A percentile compares a stretch with the other conserved stretches of the same genome.
Conservation (phyloP, 30 jellyfish, hydroid and myxozoan genomes). For the Turritopsis rubra region DNA sequence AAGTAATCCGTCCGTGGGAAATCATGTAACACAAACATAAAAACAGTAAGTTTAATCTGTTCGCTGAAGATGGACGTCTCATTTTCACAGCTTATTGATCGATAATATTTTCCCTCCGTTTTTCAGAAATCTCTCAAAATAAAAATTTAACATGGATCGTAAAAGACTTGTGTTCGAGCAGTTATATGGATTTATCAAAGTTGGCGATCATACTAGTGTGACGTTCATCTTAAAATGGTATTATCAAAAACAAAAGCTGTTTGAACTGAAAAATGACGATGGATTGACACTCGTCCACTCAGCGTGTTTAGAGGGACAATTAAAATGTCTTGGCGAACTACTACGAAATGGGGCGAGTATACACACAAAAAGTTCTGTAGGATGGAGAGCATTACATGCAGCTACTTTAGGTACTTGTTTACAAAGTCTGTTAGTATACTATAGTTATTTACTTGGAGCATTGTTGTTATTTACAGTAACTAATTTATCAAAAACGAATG, state of each 20-base stretch:
- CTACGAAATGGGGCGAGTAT: conserved; percentile 60
- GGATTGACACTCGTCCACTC: conserved; percentile 64
- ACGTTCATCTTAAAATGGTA: conserved; percentile 44
- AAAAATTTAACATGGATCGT: conserved; percentile 7
- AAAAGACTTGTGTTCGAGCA: conserved; percentile 30
- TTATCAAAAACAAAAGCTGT: conserved; percentile 31
- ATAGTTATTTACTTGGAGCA: neutral
- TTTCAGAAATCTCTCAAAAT: neutral
- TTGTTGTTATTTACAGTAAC: too few species aligned
- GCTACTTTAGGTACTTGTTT: conserved; percentile 31
- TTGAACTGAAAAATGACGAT: conserved; percentile 40
- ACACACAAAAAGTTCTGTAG: conserved; percentile 58
- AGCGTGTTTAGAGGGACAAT: conserved; percentile 60
- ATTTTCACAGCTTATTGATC: neutral
- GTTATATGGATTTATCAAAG: conserved; percentile 30
- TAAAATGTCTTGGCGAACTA: conserved; percentile 30
- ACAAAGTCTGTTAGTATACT: neutral
- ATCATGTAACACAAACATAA: neutral
- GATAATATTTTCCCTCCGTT: neutral
- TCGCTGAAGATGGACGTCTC: neutral
- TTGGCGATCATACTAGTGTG: conserved; percentile 45
- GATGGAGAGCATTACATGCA: conserved; percentile 83
- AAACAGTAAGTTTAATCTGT: neutral
- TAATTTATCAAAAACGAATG: too few species aligned
- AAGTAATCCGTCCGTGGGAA: neutral